Conservation (phyloP, 2,888 invertebrate genomes). For the Hypsopygia costalis region DNA sequence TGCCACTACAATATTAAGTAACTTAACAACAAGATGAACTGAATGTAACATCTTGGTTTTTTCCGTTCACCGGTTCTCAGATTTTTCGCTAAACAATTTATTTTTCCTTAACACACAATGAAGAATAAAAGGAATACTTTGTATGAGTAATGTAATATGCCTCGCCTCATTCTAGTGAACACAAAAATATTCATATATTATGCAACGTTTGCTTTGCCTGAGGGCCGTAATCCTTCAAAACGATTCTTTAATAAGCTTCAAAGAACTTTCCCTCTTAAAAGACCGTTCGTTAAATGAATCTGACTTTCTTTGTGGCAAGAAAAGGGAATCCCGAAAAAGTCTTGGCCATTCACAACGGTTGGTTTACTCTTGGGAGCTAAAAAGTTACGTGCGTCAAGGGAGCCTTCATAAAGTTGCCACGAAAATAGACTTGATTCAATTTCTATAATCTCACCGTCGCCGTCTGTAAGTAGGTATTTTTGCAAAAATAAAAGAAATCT, state of each 20-base stretch:
- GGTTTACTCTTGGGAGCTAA: slow-evolving; percentile 55
- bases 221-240: slow-evolving; percentile 48
- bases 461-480: no score
- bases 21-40: no score
- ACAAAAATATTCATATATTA: slow-evolving; percentile 23
- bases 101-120: not conserved
- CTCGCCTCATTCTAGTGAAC: not conserved
- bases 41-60: no score
- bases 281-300: slow-evolving; percentile 62
- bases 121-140: not conserved
- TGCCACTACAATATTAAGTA: no score
- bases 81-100: not conserved
- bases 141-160: not conserved
- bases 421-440: slow-evolving; percentile 48
- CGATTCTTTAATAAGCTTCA: slow-evolving; percentile 64
- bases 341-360: slow-evolving; percentile 56
- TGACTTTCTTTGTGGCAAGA: slow-evolving; percentile 61
- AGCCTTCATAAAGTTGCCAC: slow-evolving; percentile 39
- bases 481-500: no score
- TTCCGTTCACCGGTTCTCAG: not conserved
- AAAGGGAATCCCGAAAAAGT: slow-evolving; percentile 59
- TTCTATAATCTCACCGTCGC: slow-evolving; percentile 18
- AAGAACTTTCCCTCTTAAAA: slow-evolving; percentile 60
- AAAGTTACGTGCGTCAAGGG: slow-evolving; percentile 48
- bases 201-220: slow-evolving; percentile 35